Percentiles rank a stretch among this genome's conserved stretches.
Evolutionary conservation across 2,797 vertebrate genomes (phyloP).

Genomic region (Hirundo rustica): DNA sequence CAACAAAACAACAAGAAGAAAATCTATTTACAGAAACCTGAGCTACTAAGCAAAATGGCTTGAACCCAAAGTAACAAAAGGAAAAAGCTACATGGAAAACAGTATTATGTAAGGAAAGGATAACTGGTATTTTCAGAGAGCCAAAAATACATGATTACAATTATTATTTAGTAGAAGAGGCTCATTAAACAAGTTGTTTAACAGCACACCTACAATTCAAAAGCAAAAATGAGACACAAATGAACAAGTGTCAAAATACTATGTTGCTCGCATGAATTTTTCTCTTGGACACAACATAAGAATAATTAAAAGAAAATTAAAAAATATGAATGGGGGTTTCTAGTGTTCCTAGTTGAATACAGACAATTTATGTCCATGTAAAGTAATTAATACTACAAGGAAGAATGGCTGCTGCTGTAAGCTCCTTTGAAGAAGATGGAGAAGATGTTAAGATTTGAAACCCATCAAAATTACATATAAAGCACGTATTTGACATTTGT

Average conservation of each 20-base stretch:
- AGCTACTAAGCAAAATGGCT: background rate
- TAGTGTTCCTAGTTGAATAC: background rate
- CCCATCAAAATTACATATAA: background rate
- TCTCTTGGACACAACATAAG: background rate
- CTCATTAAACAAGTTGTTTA: background rate
- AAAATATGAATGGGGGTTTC: background rate
- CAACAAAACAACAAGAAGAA: background rate
- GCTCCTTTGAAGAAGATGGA: background rate
- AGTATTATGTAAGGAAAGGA: background rate
- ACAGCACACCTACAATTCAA: background rate
- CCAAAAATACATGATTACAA: background rate
- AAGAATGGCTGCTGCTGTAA: background rate
- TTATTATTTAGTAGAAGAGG: background rate
- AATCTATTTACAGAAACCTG: background rate
- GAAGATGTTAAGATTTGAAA: background rate
- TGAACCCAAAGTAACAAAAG: background rate
- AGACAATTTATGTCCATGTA: background rate
- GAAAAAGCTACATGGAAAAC: background rate
- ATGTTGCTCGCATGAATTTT: background rate
- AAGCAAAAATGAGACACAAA: background rate
- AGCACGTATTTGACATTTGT: background rate
- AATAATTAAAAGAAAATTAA: background rate
- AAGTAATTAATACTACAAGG: background rate
- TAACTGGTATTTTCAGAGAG: background rate
- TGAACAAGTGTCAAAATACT: background rate